These are phyloP conservation scores for Magallana angulata DNA, from an alignment of 1,140 invertebrate species.

Conservation along the genomic window DNA sequence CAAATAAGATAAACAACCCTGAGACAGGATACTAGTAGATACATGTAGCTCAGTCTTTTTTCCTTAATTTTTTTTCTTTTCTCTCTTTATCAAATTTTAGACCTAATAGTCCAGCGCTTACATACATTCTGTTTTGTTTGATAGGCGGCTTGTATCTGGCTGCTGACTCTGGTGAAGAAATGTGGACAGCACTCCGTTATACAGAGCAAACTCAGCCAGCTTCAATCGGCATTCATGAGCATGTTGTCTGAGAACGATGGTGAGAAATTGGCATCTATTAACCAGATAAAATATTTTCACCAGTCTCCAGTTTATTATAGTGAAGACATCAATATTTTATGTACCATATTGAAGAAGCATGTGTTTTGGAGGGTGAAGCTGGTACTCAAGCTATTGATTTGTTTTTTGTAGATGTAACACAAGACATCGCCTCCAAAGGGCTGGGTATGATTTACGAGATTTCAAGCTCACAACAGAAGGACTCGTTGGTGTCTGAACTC, in stretches of 20 bases:
- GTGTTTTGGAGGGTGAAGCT: no score
- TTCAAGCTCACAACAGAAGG: conserved; percentile 85
- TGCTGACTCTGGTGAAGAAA: conserved; percentile 89
- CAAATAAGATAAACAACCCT: not conserved
- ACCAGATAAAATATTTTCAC: not conserved
- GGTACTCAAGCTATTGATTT: not conserved
- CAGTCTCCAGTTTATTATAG: not conserved
- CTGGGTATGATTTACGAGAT: conserved; percentile 92
- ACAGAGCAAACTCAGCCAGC: conserved; percentile 83
- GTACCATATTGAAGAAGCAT: not conserved
- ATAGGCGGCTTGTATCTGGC: conserved; percentile 90
- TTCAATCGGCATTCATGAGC: conserved; percentile 93
- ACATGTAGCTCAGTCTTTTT: no score
- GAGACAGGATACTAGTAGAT: no score
- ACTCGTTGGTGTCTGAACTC: conserved; percentile 87
- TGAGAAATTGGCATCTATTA: conserved; percentile 77
- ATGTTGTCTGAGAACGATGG: conserved; percentile 93
- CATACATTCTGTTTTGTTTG: not conserved
- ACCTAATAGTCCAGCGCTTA: no score
- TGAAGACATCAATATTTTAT: not conserved
- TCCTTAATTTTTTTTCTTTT: no score
- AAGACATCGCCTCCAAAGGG: conserved; percentile 95
- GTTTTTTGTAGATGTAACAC: conserved; percentile 84
- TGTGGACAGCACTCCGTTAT: conserved; percentile 86
- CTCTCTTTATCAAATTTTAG: no score